Evolutionary conservation across 1,140 invertebrate species (phyloP).

Genomic region (Drosophila funebris): DNA sequence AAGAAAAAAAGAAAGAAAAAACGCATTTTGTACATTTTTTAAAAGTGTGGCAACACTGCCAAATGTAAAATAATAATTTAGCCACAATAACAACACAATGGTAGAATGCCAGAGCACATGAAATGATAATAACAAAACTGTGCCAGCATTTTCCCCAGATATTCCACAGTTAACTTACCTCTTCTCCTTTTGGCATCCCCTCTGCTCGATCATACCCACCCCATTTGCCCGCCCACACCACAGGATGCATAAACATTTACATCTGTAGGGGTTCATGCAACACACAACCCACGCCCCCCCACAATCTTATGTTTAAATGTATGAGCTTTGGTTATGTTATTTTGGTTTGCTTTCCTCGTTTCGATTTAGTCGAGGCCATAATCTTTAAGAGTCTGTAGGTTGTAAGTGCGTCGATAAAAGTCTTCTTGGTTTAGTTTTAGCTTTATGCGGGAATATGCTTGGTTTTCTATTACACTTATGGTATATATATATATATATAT

Average conservation of each 20-base stretch:
- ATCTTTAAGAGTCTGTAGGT: slow-evolving; percentile 2
- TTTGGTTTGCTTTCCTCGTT: neutral
- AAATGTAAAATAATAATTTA: slow-evolving; percentile 75
- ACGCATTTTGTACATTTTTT: slow-evolving; percentile 76
- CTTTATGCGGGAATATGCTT: neutral
- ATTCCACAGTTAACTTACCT: slow-evolving; percentile 7
- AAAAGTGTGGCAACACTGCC: slow-evolving; percentile 68
- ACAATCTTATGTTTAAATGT: slow-evolving; percentile 51
- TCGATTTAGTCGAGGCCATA: neutral
- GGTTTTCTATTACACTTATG: neutral
- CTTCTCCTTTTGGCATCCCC: neutral
- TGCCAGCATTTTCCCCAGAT: slow-evolving; percentile 45
- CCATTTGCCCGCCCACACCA: slow-evolving; percentile 8
- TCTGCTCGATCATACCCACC: neutral
- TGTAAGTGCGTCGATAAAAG: neutral
- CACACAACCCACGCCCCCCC: no score
- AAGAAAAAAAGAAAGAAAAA: slow-evolving; percentile 46
- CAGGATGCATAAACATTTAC: slow-evolving; percentile 78
- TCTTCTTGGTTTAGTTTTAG: neutral
- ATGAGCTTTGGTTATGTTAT: slow-evolving; percentile 31
- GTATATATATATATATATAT: no score
- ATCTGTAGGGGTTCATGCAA: slow-evolving; percentile 58
- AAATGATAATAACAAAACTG: slow-evolving; percentile 73
- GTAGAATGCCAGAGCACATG: slow-evolving; percentile 27
- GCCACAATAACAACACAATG: slow-evolving; percentile 28